Evolutionary conservation across 2,797 vertebrate species (phyloP).

Genomic region (Paratrypauchen microcephalus): DNA sequence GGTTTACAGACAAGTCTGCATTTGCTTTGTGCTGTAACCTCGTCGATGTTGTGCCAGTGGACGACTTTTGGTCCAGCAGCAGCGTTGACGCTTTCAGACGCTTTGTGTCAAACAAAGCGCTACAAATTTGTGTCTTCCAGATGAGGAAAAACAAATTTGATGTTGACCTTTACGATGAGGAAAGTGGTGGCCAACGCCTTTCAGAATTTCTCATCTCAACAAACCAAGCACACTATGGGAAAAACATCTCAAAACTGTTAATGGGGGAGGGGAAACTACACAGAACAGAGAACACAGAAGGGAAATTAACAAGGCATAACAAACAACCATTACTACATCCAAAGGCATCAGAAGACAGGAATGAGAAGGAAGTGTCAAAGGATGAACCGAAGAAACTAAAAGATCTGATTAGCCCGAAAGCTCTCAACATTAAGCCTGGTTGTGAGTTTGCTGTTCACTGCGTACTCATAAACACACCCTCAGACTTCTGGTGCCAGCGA

Average conservation of each 20-base stretch:
- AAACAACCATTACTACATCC: neutral
- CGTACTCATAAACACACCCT: constrained; percentile 74
- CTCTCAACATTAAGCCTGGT: constrained; percentile 78
- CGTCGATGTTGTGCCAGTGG: constrained; percentile 71
- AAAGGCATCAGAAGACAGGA: constrained; percentile 3
- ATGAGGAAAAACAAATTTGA: constrained; percentile 72
- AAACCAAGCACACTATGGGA: constrained; percentile 77
- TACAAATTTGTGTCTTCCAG: constrained; percentile 76
- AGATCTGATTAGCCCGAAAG: constrained; percentile 55
- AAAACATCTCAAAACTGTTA: constrained; percentile 32
- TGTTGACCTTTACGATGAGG: constrained; percentile 74
- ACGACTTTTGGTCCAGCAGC: constrained; percentile 80
- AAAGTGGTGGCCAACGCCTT: constrained; percentile 64
- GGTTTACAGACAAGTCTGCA: constrained; percentile 76
- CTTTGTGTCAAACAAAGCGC: constrained; percentile 71
- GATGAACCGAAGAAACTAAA: constrained; percentile 10
- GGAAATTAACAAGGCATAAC: neutral
- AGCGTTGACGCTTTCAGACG: constrained; percentile 80
- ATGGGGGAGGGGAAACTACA: constrained; percentile 2
- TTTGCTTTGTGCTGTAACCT: constrained; percentile 87
- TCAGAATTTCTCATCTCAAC: constrained; percentile 72
- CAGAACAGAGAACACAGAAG: no score
- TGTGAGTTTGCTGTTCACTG: constrained; percentile 77
- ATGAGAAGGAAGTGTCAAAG: constrained; percentile 9
- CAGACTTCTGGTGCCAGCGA: constrained; percentile 88